Percentiles rank a stretch among this genome's conserved stretches.
These are phyloP conservation scores for Gambelia wislizenii DNA, from an alignment of 2,797 vertebrate species.

Conservation along the genomic window DNA sequence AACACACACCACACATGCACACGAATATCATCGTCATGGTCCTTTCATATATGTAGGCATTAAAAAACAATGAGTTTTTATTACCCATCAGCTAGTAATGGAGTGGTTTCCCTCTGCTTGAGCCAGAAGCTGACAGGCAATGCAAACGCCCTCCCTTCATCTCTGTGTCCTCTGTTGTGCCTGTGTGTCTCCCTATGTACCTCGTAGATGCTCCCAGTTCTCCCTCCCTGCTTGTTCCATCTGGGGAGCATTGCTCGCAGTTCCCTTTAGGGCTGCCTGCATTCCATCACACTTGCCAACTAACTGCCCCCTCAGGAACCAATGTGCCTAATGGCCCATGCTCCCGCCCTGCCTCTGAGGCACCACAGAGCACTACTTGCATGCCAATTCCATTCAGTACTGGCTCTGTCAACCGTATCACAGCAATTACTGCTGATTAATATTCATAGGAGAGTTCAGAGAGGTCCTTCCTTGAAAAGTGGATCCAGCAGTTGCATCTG, in stretches of 20 bases:
- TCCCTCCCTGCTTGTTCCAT: not conserved
- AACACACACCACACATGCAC: not conserved
- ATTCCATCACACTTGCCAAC: not conserved
- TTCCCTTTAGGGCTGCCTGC: not conserved
- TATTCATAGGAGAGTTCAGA: constrained; percentile 50
- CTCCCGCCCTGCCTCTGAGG: constrained; percentile 11
- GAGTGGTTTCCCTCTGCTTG: not conserved
- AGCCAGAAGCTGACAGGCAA: not conserved
- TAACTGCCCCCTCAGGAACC: not conserved
- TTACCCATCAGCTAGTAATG: not conserved
- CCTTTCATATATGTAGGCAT: not conserved
- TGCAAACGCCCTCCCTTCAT: not conserved
- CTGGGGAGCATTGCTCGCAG: not conserved
- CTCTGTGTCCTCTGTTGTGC: not conserved
- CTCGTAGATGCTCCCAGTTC: not conserved
- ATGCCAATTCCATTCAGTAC: not conserved
- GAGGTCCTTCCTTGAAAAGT: constrained; percentile 33
- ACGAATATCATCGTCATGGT: not conserved
- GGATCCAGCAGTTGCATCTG: constrained; percentile 31
- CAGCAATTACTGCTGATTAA: constrained; percentile 62
- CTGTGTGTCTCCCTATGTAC: not conserved
- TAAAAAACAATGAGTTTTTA: not conserved
- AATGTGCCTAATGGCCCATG: not conserved
- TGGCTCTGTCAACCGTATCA: constrained; percentile 36
- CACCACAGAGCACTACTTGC: not conserved